phyloP scores from a whole-genome alignment of 2,888 invertebrate genomes.

The Myopa tessellatipennis region DNA sequence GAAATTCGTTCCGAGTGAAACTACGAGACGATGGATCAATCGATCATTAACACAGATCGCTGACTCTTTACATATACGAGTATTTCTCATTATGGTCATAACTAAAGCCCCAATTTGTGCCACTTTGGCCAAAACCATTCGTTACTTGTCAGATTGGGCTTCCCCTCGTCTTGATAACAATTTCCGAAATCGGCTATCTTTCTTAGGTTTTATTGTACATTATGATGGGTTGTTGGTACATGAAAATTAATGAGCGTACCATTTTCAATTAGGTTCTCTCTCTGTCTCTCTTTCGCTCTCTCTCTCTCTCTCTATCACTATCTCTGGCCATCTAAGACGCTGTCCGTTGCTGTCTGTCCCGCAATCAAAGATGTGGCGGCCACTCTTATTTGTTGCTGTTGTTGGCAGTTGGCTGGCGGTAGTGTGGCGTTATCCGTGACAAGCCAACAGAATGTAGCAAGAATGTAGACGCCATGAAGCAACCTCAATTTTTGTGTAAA shows the following conservation, averaged over 20 bases:
- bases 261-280: background rate
- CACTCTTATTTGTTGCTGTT: background rate
- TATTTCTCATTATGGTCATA: background rate
- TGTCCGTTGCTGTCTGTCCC: too few relatives aligned
- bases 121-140: conserved; percentile 11
- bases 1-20: background rate
- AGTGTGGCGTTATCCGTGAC: conserved; percentile 9
- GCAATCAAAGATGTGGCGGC: background rate
- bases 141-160: conserved; percentile 20
- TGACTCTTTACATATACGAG: background rate
- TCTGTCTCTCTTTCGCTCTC: background rate
- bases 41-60: conserved; percentile 3
- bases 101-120: conserved; percentile 2
- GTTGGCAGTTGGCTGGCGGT: background rate
- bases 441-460: conserved; percentile 7
- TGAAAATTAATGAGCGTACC: background rate
- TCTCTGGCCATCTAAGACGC: too few relatives aligned
- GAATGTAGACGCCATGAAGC: conserved; percentile 10
- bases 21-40: background rate
- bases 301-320: too few relatives aligned
- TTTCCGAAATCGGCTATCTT: background rate
- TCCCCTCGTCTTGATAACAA: background rate
- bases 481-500: background rate
- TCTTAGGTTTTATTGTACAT: too few relatives aligned
- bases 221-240: background rate